Base-by-base conservation (phyloP, 2,113 vertebrate species). In the Myrmecophaga tridactyla region DNA sequence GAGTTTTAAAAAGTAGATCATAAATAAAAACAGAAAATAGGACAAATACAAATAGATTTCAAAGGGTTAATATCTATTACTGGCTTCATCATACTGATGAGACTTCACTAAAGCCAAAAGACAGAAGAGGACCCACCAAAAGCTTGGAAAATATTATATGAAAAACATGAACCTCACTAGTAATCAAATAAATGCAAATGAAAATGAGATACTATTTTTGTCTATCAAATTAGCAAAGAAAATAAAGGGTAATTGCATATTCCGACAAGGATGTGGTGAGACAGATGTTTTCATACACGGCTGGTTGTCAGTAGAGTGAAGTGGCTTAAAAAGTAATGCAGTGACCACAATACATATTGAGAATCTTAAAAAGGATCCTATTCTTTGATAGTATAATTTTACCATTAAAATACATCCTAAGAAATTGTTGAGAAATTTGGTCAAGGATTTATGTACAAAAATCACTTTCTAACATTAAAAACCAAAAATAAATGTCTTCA, bases 121-220 rank as follows among this genome's bases (percentile, higher is more conserved):
- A 56, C 43, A 89, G 27, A 89, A 93, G 90, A 77, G 31, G 87
- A 93, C 90, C 73, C 48, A 89, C 2, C 31, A 60, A 95, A 96
- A 80, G 34, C 69, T 92, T 92, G 31, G 85, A 82, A 94, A 94
- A 63, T 78, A 78, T 23, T 75, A 6, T 48, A 46, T 89, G 67
- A 88, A 90, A 95, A 95, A 94, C 46, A 80, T 94, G 58, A 88
- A 1, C 53, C 82, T 89, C 72, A 80, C 72, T 91, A 72, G 92
- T 82, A 97, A 96, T 80, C 97, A 97, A 97, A 97, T 97, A 90
- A 94, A 97, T 95, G 92, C 93, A 97, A 97, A 97, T 92, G 92
- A 86, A 97, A 96, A 93, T 91, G 78, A 94, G 89, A 86, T 70
- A 90, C 17, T 53, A 36, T 78, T 88, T 97, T 97, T 97, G 96